These are phyloP conservation scores for Achroia grisella DNA, from an alignment of 1,140 invertebrate species.

Conservation along the genomic window DNA sequence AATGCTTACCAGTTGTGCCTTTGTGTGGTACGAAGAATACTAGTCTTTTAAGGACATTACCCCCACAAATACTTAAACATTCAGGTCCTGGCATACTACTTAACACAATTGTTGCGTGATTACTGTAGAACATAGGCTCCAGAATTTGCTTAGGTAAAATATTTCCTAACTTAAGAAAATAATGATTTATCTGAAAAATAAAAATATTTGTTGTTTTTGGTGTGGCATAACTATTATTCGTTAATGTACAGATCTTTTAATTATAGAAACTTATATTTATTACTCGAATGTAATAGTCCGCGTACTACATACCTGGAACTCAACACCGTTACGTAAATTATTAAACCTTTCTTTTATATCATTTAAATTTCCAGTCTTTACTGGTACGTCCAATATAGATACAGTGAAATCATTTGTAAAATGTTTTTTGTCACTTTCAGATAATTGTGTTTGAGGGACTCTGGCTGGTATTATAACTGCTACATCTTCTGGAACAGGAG, in stretches of 20 bases:
- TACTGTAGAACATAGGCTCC: conserved; percentile 39
- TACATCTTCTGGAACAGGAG: conserved; percentile 32
- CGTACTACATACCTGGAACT: conserved; percentile 32
- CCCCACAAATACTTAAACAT: conserved; percentile 40
- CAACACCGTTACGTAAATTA: conserved; percentile 27
- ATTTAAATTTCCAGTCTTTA: conserved; percentile 18
- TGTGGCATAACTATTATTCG: too few relatives aligned
- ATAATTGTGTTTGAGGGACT: conserved; percentile 16
- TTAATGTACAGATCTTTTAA: too few relatives aligned
- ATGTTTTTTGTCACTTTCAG: conserved; percentile 4
- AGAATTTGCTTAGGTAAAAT: conserved; percentile 49
- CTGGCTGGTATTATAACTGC: conserved; percentile 42
- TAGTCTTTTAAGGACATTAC: conserved; percentile 42
- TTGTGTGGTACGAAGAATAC: conserved; percentile 66
- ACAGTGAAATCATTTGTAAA: conserved; percentile 48
- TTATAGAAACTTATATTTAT: too few relatives aligned
- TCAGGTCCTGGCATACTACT: conserved; percentile 63
- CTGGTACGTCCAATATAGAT: conserved; percentile 36
- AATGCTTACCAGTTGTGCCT: conserved; percentile 54
- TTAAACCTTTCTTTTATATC: conserved; percentile 24
- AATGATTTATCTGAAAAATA: conserved; percentile 51
- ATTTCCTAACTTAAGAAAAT: conserved; percentile 48
- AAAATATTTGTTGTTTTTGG: too few relatives aligned
- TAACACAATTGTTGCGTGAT: conserved; percentile 54
- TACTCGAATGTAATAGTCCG: too few relatives aligned